A percentile compares a stretch with the other conserved stretches of the same genome.
Conservation (phyloP, 1,140 invertebrate genomes). For the Muscidifurax raptorellus region DNA sequence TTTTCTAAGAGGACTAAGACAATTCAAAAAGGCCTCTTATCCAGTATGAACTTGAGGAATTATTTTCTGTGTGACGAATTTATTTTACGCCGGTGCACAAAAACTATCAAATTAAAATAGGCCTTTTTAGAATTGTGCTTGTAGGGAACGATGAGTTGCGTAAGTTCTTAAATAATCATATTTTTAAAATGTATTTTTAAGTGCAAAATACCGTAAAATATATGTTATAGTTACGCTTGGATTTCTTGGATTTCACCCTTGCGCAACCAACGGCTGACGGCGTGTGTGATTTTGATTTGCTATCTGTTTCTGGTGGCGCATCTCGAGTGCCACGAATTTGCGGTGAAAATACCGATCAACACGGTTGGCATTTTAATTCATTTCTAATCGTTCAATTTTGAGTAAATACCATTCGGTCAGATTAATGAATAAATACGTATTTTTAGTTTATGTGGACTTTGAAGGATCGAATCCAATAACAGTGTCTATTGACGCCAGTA, state of each 20-base stretch:
- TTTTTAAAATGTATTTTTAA: slow-evolving; percentile 25
- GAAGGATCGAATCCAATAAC: slow-evolving; percentile 81
- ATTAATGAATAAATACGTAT: neutral
- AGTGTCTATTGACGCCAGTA: slow-evolving; percentile 81
- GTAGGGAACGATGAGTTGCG: no score
- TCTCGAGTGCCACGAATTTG: slow-evolving; percentile 83
- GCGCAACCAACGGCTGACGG: slow-evolving; percentile 85
- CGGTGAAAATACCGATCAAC: slow-evolving; percentile 88
- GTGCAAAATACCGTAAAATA: neutral
- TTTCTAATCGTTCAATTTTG: neutral
- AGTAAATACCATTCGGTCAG: no score
- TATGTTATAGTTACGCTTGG: slow-evolving; percentile 82
- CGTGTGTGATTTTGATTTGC: slow-evolving; percentile 81
- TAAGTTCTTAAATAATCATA: no score
- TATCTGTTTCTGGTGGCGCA: slow-evolving; percentile 82
- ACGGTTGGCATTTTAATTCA: slow-evolving; percentile 73
- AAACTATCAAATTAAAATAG: no score
- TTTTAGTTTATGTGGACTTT: slow-evolving; percentile 85
- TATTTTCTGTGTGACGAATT: no score
- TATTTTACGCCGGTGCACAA: no score
- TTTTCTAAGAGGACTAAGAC: no score
- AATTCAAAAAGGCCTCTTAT: no score
- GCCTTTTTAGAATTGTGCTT: no score
- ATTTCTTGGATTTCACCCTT: slow-evolving; percentile 84
- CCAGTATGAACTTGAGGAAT: no score